Base-by-base conservation (phyloP, 2,888 invertebrate species). In the Drosophila barbarae region DNA sequence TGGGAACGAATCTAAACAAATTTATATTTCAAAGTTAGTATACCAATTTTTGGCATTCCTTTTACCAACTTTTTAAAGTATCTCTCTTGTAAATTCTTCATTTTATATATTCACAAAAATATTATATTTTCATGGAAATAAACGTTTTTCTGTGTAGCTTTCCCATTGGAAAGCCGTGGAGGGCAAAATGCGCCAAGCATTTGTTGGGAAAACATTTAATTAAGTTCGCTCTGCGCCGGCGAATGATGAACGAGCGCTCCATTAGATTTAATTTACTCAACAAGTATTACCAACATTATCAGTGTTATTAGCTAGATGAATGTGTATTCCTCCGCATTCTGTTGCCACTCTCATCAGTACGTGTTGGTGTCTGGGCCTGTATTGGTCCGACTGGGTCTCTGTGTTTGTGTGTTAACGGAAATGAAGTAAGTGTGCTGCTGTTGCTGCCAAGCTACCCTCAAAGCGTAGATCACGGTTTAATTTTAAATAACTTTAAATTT, bases 221-320 rank as follows among this genome's bases (percentile, higher is more conserved):
- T 71, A 83, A 83, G 84, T 77, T 80, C 36, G 32, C 66, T 72
- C 57, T 67, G 56, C 47, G 58, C 53, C 74, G 36, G 55, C 54
- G 47, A 66, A 63, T 53, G 73, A 58, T 50, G 66, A 65, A 63
- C 66, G 73, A 56, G 72, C 56, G 47, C 47, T 51, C 47, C 72
- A 75, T 74, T 83, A 63, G 53, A 74, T 80, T 77, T 71, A 72
- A 83, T 78, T 78, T 71, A 69, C 71, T 70, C 65, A 70, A 84
- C 60, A 83, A 69, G 68, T 71, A 59, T 69, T 61, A 70, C 70
- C 64, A 72, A 56, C 64, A 69, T 68, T 50, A 54, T 34, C 46
- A 52, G 44, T 72, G 67, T 63, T 57, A 58, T 63, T 71, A 69
- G 42, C 59, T 56, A 71, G 60, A 39, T 52, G 60, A 60, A 67